phyloP scores from a whole-genome alignment of 2,888 invertebrate species.

The Elmis aenea region DNA sequence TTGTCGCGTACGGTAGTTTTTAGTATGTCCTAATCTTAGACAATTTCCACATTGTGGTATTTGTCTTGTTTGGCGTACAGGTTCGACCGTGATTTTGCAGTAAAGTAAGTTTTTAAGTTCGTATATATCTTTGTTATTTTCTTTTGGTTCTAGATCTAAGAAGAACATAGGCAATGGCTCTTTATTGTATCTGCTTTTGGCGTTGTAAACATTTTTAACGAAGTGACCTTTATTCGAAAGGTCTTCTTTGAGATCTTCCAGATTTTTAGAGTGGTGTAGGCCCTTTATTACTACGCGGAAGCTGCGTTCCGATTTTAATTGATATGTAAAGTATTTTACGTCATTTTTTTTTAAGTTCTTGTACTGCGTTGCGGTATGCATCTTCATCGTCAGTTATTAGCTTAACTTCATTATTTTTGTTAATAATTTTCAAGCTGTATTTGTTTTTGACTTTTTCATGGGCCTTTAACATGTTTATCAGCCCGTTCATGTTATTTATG shows the following conservation, averaged over 20 bases:
- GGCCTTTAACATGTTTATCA: conserved; percentile 1
- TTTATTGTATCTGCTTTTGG: conserved; percentile 1
- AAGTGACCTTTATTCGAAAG: conserved; percentile 1
- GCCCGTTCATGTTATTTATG: conserved; percentile 3
- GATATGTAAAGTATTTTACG: conserved; percentile 6
- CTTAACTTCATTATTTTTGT: conserved; percentile 5
- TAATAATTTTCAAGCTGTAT: conserved; percentile 4
- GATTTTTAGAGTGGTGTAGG: neutral
- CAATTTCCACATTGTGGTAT: conserved; percentile 4
- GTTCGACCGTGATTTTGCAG: conserved; percentile 5
- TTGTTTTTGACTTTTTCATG: conserved; percentile 4
- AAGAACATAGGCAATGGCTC: conserved; percentile 4
- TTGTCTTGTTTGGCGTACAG: conserved; percentile 5
- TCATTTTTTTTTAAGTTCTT: conserved; percentile 2
- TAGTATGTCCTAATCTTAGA: neutral
- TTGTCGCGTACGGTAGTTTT: conserved; percentile 3
- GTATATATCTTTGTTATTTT: conserved; percentile 1
- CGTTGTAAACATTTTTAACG: conserved; percentile 1
- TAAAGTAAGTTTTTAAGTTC: conserved; percentile 2
- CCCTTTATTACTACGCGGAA: conserved; percentile 5
- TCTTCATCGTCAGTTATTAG: conserved; percentile 1
- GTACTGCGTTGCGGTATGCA: conserved; percentile 1
- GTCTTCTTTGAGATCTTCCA: conserved; percentile 1
- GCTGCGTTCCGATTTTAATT: conserved; percentile 2
- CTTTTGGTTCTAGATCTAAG: conserved; percentile 1